A percentile compares a stretch with the other conserved stretches of the same genome.
Evolutionary conservation across 2,797 vertebrate species (phyloP).

Genomic region (Carapus acus): DNA sequence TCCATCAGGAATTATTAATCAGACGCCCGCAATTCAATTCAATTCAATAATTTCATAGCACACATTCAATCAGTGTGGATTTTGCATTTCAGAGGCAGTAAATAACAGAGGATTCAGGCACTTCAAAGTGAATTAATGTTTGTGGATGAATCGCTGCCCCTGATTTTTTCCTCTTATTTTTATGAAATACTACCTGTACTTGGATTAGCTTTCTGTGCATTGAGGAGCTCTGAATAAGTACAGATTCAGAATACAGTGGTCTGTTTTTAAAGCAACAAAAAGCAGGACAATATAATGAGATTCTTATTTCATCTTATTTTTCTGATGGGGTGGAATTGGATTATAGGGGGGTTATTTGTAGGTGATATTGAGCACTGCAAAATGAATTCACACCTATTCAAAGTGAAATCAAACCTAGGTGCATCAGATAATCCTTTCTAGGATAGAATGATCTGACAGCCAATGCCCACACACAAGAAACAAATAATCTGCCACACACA

Average conservation of each 20-base stretch:
- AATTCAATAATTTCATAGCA: constrained; percentile 61
- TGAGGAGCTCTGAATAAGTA: constrained; percentile 64
- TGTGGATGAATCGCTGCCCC: constrained; percentile 55
- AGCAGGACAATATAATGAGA: constrained; percentile 73
- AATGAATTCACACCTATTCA: constrained; percentile 83
- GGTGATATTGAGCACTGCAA: constrained; percentile 76
- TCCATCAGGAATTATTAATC: constrained; percentile 73
- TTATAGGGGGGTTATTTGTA: constrained; percentile 77
- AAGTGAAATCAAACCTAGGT: constrained; percentile 81
- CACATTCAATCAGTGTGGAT: constrained; percentile 66
- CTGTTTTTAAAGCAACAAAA: constrained; percentile 69
- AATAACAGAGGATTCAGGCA: constrained; percentile 62
- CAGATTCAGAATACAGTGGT: constrained; percentile 53
- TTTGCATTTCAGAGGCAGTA: constrained; percentile 60
- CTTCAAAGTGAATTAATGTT: constrained; percentile 67
- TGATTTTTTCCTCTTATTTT: constrained; percentile 67
- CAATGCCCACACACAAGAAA: constrained; percentile 68
- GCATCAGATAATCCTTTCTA: constrained; percentile 76
- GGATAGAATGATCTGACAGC: constrained; percentile 75
- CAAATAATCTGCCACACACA: constrained; percentile 62
- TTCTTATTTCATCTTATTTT: constrained; percentile 70
- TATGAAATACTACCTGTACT: constrained; percentile 64
- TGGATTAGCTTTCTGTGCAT: constrained; percentile 61
- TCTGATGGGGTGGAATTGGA: constrained; percentile 74
- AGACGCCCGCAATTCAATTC: constrained; percentile 70